These are phyloP conservation scores for Saccopteryx leptura DNA, from an alignment of 2,113 vertebrate genomes.

Conservation along the genomic window DNA sequence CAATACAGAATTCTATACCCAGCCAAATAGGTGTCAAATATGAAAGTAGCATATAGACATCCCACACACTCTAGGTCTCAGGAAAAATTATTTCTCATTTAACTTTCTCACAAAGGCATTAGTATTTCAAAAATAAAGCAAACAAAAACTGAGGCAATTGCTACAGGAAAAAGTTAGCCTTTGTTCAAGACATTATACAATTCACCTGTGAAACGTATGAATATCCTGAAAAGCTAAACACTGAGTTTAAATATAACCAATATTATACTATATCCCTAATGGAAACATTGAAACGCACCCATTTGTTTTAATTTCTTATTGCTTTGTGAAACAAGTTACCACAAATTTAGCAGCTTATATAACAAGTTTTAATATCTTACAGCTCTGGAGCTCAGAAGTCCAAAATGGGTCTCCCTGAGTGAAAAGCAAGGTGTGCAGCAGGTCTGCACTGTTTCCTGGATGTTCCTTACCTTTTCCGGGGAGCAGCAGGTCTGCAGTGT, in stretches of 20 bases:
- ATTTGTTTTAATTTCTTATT: neutral
- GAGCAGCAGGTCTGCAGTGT: neutral
- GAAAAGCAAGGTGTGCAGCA: neutral
- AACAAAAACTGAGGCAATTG: neutral
- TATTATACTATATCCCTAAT: neutral
- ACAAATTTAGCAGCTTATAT: neutral
- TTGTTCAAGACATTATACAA: neutral
- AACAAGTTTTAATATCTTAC: neutral
- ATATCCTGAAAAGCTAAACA: neutral
- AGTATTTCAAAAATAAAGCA: conserved; percentile 6
- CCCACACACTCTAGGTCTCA: neutral
- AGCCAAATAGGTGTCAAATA: neutral
- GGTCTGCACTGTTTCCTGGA: too few species aligned
- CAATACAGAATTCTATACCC: neutral
- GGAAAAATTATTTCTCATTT: neutral
- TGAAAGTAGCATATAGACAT: neutral
- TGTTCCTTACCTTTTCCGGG: too few species aligned
- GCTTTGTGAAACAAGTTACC: neutral
- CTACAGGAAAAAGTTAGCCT: neutral
- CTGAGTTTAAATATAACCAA: neutral
- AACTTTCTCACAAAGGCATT: neutral
- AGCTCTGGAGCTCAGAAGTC: neutral
- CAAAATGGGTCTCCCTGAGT: neutral
- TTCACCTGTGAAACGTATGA: neutral
- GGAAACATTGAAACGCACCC: neutral